Evolutionary conservation across 1,140 invertebrate species (phyloP).

Genomic region (Sitophilus oryzae): DNA sequence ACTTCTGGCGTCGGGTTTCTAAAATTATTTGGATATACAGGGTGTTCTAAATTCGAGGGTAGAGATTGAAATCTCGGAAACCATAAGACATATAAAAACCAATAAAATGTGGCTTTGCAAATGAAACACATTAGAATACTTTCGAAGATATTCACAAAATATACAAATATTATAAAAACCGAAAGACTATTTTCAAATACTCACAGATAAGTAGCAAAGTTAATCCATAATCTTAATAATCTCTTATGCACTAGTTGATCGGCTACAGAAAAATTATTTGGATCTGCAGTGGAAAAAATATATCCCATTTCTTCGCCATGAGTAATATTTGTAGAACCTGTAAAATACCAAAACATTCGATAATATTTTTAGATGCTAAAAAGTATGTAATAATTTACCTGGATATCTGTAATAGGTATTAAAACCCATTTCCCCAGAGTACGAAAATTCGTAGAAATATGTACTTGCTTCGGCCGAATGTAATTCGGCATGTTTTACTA

Average conservation of each 20-base stretch:
- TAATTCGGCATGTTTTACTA: conserved; percentile 20
- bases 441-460: conserved; percentile 34
- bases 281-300: background rate
- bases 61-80: no score
- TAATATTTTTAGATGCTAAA: background rate
- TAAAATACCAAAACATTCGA: background rate
- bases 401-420: conserved; percentile 9
- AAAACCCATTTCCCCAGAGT: conserved; percentile 16
- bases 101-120: background rate
- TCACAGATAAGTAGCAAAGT: conserved; percentile 60
- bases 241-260: conserved; percentile 30
- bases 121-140: no score
- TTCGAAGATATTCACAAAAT: no score
- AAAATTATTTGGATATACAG: no score
- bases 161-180: no score
- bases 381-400: conserved; percentile 2
- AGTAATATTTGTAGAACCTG: conserved; percentile 10
- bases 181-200: conserved; percentile 7
- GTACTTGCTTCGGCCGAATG: conserved; percentile 24
- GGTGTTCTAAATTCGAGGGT: no score
- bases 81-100: no score
- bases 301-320: conserved; percentile 23
- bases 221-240: conserved; percentile 56
- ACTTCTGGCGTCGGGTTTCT: conserved; percentile 15
- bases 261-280: background rate